phyloP scores from a whole-genome alignment of 1,140 invertebrate genomes.

The Sitobion miscanthi region DNA sequence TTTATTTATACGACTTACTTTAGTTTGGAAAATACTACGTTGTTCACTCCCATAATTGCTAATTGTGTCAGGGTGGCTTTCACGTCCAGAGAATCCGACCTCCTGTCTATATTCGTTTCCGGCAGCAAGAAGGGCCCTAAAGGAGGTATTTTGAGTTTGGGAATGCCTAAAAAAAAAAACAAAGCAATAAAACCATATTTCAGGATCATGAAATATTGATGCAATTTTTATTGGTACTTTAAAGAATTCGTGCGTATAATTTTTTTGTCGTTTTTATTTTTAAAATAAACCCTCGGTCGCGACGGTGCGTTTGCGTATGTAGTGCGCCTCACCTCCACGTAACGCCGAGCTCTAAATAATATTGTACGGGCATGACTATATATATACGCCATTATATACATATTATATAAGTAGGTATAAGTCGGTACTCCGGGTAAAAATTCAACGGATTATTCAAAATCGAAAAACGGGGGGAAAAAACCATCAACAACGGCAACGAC shows the following conservation, averaged over 20 bases:
- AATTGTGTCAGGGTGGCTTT: background rate
- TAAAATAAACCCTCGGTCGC: background rate
- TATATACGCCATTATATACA: background rate
- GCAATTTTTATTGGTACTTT: background rate
- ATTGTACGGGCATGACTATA: background rate
- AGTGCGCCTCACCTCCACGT: background rate
- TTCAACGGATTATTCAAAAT: background rate
- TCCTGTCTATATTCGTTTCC: background rate
- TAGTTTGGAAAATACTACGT: slow-evolving; percentile 26
- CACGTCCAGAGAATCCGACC: background rate
- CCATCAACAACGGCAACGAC: background rate
- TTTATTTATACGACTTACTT: background rate
- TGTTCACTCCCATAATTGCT: background rate
- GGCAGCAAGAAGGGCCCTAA: slow-evolving; percentile 11
- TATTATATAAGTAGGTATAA: background rate
- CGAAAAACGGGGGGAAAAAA: background rate
- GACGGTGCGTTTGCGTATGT: background rate
- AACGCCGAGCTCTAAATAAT: background rate
- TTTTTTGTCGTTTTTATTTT: background rate
- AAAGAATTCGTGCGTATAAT: background rate
- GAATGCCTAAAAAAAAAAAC: slow-evolving; percentile 34
- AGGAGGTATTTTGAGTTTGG: slow-evolving; percentile 46
- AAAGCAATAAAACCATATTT: slow-evolving; percentile 19
- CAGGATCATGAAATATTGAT: background rate
- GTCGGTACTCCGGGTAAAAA: background rate